These are phyloP conservation scores for Anorthoa munda DNA, from an alignment of 2,888 invertebrate genomes.

Conservation along the genomic window DNA sequence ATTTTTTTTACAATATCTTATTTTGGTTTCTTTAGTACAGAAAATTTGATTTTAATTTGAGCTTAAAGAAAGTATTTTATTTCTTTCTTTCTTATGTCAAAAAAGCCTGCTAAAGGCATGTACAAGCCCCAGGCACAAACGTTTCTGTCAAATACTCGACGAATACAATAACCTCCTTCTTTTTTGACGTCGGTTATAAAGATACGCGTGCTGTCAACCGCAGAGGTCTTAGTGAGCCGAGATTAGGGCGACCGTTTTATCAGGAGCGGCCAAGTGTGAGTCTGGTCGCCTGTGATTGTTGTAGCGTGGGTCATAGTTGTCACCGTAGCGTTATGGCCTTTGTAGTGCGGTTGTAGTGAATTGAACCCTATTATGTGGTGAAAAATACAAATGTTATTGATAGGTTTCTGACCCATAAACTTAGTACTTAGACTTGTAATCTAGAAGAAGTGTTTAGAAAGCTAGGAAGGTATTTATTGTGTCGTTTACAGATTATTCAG, in stretches of 20 bases:
- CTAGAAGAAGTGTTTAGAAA: background rate
- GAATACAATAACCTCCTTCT: background rate
- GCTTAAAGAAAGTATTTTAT: too few species aligned
- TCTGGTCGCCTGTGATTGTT: slow-evolving; percentile 16
- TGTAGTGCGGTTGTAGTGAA: background rate
- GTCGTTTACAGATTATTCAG: background rate
- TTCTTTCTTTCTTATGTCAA: too few species aligned
- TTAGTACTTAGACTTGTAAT: too few species aligned
- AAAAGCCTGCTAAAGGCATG: too few species aligned
- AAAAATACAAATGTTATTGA: too few species aligned
- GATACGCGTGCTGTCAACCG: slow-evolving; percentile 40
- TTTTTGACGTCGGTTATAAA: slow-evolving; percentile 10
- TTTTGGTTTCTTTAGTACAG: too few species aligned
- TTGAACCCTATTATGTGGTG: background rate
- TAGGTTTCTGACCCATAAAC: too few species aligned
- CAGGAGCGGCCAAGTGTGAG: slow-evolving; percentile 28
- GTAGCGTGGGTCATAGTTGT: background rate
- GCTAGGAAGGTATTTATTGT: background rate
- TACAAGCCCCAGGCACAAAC: too few species aligned
- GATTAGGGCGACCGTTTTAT: slow-evolving; percentile 23
- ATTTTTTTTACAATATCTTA: too few species aligned
- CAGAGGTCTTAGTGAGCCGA: slow-evolving; percentile 31
- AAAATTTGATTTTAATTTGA: too few species aligned
- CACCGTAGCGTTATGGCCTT: background rate
- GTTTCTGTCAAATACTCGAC: background rate